phyloP scores from a whole-genome alignment of 2,113 vertebrate genomes.

The Phodopus roborovskii region DNA sequence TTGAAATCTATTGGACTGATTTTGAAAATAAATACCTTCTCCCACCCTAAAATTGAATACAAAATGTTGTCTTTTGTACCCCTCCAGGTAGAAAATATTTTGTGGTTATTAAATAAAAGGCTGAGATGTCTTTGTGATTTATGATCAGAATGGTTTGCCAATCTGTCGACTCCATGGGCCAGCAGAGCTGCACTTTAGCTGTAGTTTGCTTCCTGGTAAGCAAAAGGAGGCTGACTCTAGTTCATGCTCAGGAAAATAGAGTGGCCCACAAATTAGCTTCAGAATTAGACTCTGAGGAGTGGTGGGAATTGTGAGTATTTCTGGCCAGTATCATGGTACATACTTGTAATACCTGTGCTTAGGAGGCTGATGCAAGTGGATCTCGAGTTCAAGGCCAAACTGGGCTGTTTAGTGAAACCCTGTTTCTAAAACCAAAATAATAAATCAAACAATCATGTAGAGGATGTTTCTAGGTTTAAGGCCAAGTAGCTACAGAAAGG shows the following conservation, averaged over 20 bases:
- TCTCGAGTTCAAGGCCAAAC: neutral
- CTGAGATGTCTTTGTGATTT: neutral
- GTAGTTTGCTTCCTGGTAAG: neutral
- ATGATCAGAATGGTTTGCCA: neutral
- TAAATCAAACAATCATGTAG: neutral
- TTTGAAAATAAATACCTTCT: neutral
- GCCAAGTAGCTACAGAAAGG: neutral
- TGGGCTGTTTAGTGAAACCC: neutral
- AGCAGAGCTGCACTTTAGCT: neutral
- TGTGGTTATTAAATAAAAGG: conserved; percentile 7
- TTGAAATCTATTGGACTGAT: neutral
- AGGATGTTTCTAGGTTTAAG: neutral
- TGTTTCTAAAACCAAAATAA: neutral
- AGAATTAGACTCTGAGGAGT: neutral
- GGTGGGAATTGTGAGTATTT: neutral
- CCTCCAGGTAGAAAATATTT: neutral
- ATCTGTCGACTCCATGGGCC: neutral
- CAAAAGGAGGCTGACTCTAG: neutral
- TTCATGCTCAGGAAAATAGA: conserved; percentile 1
- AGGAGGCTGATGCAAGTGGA: neutral
- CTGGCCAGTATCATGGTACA: neutral
- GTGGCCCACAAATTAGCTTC: no score
- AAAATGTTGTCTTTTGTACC: neutral
- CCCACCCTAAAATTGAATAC: conserved; percentile 5
- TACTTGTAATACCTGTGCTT: neutral